Conservation (phyloP, 2,113 vertebrate species). For the Speoplatyrhinus poulsoni region DNA sequence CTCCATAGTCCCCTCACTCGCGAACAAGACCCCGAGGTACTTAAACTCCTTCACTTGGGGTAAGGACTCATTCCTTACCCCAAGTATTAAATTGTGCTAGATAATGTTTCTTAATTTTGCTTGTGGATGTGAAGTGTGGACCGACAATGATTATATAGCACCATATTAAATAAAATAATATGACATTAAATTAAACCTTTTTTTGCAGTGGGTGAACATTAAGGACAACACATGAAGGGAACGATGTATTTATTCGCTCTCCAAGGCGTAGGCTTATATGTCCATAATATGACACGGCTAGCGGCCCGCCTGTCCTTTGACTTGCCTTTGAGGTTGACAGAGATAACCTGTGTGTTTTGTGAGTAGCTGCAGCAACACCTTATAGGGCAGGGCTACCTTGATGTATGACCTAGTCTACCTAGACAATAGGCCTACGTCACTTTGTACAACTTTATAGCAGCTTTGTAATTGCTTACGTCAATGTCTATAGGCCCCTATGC, state of each 20-base stretch:
- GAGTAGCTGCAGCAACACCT: constrained; percentile 46
- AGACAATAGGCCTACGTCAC: no score
- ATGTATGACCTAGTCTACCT: no score
- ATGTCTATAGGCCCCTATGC: no score
- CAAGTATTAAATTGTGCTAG: no score
- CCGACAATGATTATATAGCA: neutral
- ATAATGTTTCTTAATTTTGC: neutral
- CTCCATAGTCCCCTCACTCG: no score
- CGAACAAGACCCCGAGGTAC: no score
- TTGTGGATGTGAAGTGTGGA: neutral
- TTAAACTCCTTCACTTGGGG: no score
- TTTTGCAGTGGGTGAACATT: neutral
- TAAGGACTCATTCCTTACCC: no score
- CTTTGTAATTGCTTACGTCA: no score
- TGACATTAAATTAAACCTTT: neutral
- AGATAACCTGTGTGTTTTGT: constrained; percentile 62
- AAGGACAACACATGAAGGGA: neutral
- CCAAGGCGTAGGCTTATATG: neutral
- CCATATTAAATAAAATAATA: neutral
- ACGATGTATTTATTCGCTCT: no score
- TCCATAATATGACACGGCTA: constrained; percentile 56
- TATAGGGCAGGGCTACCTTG: neutral
- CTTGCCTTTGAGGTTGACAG: constrained; percentile 59
- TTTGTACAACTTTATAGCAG: no score
- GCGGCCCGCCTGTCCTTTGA: neutral